These are phyloP conservation scores for Scaptomyza flava DNA, from an alignment of 2,888 invertebrate genomes.

Conservation along the genomic window DNA sequence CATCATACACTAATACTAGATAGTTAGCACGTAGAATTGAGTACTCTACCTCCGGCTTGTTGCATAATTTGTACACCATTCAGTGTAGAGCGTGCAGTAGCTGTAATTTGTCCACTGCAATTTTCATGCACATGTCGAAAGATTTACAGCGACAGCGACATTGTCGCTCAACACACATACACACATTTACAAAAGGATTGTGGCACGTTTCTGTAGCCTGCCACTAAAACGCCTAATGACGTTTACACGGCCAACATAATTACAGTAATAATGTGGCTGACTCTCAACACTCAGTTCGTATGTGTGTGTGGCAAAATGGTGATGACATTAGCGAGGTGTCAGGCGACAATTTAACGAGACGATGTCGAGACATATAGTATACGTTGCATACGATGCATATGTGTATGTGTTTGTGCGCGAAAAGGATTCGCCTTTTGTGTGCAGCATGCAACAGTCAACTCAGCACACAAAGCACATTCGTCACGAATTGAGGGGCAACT, in stretches of 20 bases:
- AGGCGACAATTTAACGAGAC: conserved; percentile 77
- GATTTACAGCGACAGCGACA: conserved; percentile 41
- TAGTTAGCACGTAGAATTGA: neutral
- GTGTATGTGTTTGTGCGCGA: conserved; percentile 39
- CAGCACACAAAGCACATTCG: conserved; percentile 66
- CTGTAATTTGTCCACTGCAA: conserved; percentile 55
- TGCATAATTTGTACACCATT: conserved; percentile 13
- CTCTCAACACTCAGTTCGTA: conserved; percentile 23
- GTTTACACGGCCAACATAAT: conserved; percentile 79
- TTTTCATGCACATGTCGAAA: conserved; percentile 54
- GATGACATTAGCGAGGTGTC: conserved; percentile 79
- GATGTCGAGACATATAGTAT: conserved; percentile 26
- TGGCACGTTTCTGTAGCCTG: conserved; percentile 51
- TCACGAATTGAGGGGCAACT: conserved; percentile 63
- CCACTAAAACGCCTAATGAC: conserved; percentile 75
- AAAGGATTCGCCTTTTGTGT: conserved; percentile 60
- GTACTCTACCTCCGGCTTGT: neutral
- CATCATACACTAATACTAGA: neutral
- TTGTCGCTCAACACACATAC: conserved; percentile 21
- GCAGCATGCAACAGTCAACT: conserved; percentile 63
- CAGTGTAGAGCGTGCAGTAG: conserved; percentile 10
- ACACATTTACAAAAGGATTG: conserved; percentile 13
- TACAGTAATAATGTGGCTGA: conserved; percentile 76
- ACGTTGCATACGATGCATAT: conserved; percentile 41
- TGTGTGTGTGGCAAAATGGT: conserved; percentile 35